A percentile compares a stretch with the other conserved stretches of the same genome.
phyloP scores from a whole-genome alignment of 2,888 invertebrate species.

The Pheosia gnoma region DNA sequence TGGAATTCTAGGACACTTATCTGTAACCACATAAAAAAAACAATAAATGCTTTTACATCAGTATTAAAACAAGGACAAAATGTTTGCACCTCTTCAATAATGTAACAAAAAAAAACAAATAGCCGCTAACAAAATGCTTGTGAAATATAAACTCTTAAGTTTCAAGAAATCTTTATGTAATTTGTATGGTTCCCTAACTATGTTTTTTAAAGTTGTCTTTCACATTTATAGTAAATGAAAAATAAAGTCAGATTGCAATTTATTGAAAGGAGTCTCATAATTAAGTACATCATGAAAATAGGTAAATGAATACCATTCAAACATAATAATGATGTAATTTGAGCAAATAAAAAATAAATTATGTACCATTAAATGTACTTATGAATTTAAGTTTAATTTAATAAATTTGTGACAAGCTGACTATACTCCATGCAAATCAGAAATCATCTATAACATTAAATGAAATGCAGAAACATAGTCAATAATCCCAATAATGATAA shows the following conservation, averaged over 20 bases:
- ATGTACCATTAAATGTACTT: too few relatives aligned
- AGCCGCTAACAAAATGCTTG: neutral
- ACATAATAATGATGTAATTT: constrained; percentile 9
- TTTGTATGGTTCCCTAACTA: neutral
- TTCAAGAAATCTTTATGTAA: neutral
- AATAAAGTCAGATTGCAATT: neutral
- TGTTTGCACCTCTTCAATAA: neutral
- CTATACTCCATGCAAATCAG: neutral
- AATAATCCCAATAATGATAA: constrained; percentile 23
- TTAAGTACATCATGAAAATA: constrained; percentile 24
- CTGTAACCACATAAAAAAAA: constrained; percentile 27
- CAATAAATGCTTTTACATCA: constrained; percentile 29
- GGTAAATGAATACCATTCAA: neutral
- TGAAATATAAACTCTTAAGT: neutral
- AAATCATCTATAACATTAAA: constrained; percentile 6
- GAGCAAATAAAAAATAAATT: constrained; percentile 9
- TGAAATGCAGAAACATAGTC: constrained; percentile 29
- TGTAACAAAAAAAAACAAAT: constrained; percentile 4
- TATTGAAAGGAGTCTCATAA: neutral
- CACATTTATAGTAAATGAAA: constrained; percentile 2
- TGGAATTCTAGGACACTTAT: constrained; percentile 11
- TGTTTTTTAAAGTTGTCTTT: neutral
- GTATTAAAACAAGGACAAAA: constrained; percentile 12
- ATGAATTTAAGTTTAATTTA: neutral
- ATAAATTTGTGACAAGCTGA: constrained; percentile 1